These are phyloP conservation scores for Digitonthophagus gazella DNA, from an alignment of 2,888 invertebrate genomes.

Conservation along the genomic window DNA sequence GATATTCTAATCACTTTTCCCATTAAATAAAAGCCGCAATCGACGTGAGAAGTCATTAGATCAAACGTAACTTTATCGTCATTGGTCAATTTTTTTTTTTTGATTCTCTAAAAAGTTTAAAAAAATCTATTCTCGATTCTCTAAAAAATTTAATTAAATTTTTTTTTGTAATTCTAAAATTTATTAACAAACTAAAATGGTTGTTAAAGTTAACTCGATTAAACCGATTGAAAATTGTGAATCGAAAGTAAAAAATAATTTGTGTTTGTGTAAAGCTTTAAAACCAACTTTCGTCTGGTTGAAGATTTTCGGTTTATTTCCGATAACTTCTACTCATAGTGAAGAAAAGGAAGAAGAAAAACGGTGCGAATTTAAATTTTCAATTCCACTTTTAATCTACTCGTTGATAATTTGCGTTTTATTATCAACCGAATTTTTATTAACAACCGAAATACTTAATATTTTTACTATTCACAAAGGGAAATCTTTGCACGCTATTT, in stretches of 20 bases:
- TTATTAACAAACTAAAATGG: too few species aligned
- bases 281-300: constrained; percentile 35
- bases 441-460: constrained; percentile 38
- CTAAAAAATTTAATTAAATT: too few species aligned
- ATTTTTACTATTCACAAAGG: constrained; percentile 32
- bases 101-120: too few species aligned
- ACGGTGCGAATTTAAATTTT: constrained; percentile 40
- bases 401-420: constrained; percentile 34
- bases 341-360: not conserved
- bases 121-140: too few species aligned
- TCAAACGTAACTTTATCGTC: too few species aligned
- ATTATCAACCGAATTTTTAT: constrained; percentile 35
- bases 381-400: constrained; percentile 41
- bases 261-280: constrained; percentile 43
- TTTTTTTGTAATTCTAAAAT: too few species aligned
- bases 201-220: not conserved
- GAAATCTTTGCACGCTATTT: constrained; percentile 41
- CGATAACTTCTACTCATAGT: constrained; percentile 41
- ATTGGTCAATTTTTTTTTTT: too few species aligned
- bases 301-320: constrained; percentile 43
- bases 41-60: too few species aligned
- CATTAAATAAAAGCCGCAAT: not conserved
- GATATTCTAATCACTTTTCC: not conserved
- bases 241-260: not conserved
- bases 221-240: too few species aligned